phyloP scores from a whole-genome alignment of 2,888 invertebrate species.

The Anthophora plumipes region DNA sequence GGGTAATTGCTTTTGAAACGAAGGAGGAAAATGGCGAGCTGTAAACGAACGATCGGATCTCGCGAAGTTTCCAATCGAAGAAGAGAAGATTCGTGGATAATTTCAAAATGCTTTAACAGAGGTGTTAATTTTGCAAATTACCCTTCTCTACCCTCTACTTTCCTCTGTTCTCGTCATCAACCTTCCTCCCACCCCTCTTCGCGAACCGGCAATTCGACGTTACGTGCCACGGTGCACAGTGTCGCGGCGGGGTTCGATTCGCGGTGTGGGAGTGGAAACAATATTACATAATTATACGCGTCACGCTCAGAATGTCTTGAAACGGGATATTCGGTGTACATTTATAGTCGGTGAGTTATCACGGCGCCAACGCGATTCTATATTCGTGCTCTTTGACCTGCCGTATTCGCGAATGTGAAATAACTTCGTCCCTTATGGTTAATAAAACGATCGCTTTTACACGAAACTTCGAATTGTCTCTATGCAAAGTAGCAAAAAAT shows the following conservation, averaged over 20 bases:
- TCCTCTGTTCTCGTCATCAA: neutral
- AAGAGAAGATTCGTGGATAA: neutral
- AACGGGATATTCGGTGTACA: constrained; percentile 45
- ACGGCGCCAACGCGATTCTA: constrained; percentile 46
- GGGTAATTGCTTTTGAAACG: too few species aligned
- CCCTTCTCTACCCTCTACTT: too few species aligned
- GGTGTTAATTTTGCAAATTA: constrained; percentile 22
- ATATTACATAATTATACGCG: constrained; percentile 46
- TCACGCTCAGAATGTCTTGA: constrained; percentile 34
- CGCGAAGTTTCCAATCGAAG: neutral
- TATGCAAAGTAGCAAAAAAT: too few species aligned
- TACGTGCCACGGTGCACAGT: neutral
- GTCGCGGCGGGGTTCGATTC: constrained; percentile 3
- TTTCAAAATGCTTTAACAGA: neutral
- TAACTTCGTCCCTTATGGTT: neutral
- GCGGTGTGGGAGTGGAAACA: constrained; percentile 32
- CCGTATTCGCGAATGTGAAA: neutral
- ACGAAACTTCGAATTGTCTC: too few species aligned
- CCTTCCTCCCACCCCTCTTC: too few species aligned
- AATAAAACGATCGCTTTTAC: too few species aligned
- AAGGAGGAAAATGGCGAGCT: too few species aligned
- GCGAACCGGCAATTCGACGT: neutral
- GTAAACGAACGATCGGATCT: neutral
- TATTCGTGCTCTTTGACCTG: constrained; percentile 32
- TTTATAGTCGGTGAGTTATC: constrained; percentile 34